These are phyloP conservation scores for Brachyptera risi DNA, from an alignment of 2,888 invertebrate species.

Conservation along the genomic window DNA sequence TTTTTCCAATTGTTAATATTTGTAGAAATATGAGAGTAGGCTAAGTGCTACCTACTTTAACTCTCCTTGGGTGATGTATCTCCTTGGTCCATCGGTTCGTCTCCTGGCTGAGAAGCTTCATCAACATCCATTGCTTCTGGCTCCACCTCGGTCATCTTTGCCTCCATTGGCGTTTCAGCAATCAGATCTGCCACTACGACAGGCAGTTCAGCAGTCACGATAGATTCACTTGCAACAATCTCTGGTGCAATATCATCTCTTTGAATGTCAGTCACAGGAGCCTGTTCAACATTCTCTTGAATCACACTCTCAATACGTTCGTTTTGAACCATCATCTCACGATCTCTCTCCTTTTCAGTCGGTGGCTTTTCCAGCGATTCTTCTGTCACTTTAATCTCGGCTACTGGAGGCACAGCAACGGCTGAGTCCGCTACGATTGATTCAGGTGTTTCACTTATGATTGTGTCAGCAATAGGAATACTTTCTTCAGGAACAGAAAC, in stretches of 20 bases:
- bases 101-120: slow-evolving; percentile 37
- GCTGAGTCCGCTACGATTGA: neutral
- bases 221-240: neutral
- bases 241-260: neutral
- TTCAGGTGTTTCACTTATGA: neutral
- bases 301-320: slow-evolving; percentile 12
- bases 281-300: neutral
- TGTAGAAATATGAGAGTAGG: neutral
- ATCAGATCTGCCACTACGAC: neutral
- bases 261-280: neutral
- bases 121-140: slow-evolving; percentile 43
- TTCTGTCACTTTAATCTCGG: neutral
- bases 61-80: slow-evolving; percentile 36
- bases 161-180: neutral
- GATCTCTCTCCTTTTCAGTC: neutral
- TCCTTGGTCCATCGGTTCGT: slow-evolving; percentile 44
- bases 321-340: slow-evolving; percentile 3
- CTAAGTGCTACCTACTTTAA: neutral
- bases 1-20: too few relatives aligned
- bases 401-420: neutral
- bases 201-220: neutral
- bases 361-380: neutral
- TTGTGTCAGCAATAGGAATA: neutral
- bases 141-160: neutral
- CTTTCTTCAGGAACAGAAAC: too few relatives aligned